A percentile compares a stretch with the other conserved stretches of the same genome.
Evolutionary conservation across 2,888 invertebrate genomes (phyloP).

Genomic region (Chrysina gloriosa): DNA sequence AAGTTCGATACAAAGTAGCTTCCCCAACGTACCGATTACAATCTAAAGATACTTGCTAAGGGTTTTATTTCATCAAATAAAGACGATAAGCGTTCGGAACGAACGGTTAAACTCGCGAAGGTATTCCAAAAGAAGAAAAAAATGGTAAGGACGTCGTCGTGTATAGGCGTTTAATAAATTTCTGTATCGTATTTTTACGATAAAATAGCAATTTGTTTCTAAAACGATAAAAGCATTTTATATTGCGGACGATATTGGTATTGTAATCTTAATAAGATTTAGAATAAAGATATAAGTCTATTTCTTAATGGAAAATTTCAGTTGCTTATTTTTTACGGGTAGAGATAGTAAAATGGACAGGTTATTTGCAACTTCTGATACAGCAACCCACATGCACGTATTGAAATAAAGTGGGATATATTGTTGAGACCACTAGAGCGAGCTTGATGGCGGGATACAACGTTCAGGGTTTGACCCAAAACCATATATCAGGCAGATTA

Average conservation of each 20-base stretch:
- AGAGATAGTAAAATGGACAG: constrained; percentile 40
- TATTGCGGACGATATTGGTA: not conserved
- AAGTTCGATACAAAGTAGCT: too few relatives aligned
- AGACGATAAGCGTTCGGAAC: too few relatives aligned
- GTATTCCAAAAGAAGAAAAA: not conserved
- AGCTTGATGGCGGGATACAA: constrained; percentile 8
- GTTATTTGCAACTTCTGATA: constrained; percentile 40
- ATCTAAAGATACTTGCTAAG: too few relatives aligned
- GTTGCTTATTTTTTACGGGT: constrained; percentile 37
- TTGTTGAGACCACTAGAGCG: constrained; percentile 30
- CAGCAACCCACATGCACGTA: constrained; percentile 38
- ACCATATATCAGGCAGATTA: constrained; percentile 46
- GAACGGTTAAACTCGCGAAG: not conserved
- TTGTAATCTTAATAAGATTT: constrained; percentile 40
- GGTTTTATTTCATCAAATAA: too few relatives aligned
- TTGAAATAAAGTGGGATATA: constrained; percentile 38
- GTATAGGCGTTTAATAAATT: constrained; percentile 11
- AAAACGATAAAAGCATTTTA: constrained; percentile 2
- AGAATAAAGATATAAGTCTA: constrained; percentile 29
- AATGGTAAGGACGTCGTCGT: not conserved
- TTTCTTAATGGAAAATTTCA: constrained; percentile 36
- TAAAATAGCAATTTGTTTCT: constrained; percentile 23
- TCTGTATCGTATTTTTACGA: not conserved
- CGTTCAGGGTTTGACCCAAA: constrained; percentile 44
- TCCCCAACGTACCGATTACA: too few relatives aligned